These are phyloP conservation scores for Chironomus striatipennis DNA, from an alignment of 1,140 invertebrate genomes.

Conservation along the genomic window DNA sequence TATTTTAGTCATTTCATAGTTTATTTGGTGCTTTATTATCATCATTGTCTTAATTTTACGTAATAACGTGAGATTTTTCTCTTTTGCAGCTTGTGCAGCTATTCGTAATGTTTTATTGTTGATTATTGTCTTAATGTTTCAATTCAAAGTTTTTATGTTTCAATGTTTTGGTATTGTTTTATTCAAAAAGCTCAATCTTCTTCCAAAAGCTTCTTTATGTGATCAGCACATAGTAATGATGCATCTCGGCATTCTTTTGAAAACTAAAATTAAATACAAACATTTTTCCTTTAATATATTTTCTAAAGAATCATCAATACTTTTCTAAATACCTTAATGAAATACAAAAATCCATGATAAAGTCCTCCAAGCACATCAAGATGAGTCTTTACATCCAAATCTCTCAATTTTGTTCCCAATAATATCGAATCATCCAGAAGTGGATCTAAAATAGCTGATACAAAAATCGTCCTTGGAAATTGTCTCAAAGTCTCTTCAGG, in stretches of 20 bases:
- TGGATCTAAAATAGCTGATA: slow-evolving; percentile 79
- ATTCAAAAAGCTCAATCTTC: background rate
- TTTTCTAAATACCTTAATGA: slow-evolving; percentile 51
- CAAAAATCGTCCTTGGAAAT: slow-evolving; percentile 70
- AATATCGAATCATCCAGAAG: slow-evolving; percentile 93
- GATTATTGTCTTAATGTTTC: no score
- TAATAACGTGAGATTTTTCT: no score
- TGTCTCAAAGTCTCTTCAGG: slow-evolving; percentile 62
- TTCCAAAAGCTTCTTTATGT: background rate
- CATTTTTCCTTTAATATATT: no score
- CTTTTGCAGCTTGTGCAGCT: no score
- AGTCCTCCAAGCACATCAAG: slow-evolving; percentile 84
- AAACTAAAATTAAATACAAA: background rate
- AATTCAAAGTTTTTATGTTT: no score
- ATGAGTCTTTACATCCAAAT: slow-evolving; percentile 61
- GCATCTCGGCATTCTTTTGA: background rate
- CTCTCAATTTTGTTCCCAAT: slow-evolving; percentile 81
- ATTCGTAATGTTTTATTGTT: no score
- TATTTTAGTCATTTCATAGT: no score
- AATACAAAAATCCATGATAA: slow-evolving; percentile 96
- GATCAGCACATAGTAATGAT: background rate
- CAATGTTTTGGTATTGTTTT: no score
- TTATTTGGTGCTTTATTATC: no score
- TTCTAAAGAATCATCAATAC: no score
- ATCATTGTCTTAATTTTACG: no score